Evolutionary conservation across 2,113 vertebrate genomes (phyloP).

Genomic region (Ceyx margarethae): DNA sequence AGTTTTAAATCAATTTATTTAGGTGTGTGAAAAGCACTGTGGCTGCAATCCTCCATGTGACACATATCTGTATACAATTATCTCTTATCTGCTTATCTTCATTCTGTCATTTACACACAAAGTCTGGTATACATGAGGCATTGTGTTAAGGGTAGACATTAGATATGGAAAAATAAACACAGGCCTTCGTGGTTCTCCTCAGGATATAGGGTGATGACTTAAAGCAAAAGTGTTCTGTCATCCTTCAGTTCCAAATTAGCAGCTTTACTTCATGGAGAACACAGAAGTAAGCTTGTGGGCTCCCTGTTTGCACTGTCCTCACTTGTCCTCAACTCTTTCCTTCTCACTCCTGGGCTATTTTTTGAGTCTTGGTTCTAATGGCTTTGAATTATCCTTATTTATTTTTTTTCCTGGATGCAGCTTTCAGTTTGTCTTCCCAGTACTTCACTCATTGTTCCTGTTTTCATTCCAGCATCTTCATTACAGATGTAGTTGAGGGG

Average conservation of each 20-base stretch:
- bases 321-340: not conserved
- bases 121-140: not conserved
- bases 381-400: not conserved
- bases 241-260: not conserved
- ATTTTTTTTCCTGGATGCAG: not conserved
- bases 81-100: not conserved
- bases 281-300: not conserved
- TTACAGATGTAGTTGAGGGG: not conserved
- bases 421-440: not conserved
- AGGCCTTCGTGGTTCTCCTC: not conserved
- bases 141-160: not conserved
- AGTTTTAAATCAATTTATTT: conserved; percentile 21
- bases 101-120: not conserved
- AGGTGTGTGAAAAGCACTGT: not conserved
- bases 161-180: not conserved
- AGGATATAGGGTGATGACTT: not conserved
- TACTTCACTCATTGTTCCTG: not conserved
- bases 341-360: not conserved
- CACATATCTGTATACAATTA: conserved; percentile 4
- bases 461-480: not conserved
- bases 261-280: not conserved
- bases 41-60: not conserved
- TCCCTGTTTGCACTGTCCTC: not conserved
- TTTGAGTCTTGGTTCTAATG: not conserved
- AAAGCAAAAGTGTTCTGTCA: not conserved